phyloP scores from a whole-genome alignment of 2,113 vertebrate species.

The Myotis davidii region DNA sequence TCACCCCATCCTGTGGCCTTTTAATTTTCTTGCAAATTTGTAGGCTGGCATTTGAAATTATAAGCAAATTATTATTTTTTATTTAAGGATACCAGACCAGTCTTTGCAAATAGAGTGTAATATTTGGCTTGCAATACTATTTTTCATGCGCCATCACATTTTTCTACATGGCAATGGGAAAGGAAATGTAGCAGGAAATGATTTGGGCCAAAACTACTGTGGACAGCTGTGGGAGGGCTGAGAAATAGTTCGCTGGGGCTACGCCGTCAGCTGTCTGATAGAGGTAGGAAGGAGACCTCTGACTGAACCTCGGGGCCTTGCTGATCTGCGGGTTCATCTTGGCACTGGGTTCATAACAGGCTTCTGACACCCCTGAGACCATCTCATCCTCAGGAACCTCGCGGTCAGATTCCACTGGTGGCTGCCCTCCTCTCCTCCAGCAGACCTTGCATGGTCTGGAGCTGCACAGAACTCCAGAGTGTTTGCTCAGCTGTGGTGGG shows the following conservation, averaged over 20 bases:
- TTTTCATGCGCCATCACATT: conserved; percentile 66
- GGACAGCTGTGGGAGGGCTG: not conserved
- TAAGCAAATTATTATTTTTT: conserved; percentile 47
- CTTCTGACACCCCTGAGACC: not conserved
- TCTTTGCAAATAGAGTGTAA: conserved; percentile 52
- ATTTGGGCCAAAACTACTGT: conserved; percentile 39
- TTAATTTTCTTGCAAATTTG: conserved; percentile 34
- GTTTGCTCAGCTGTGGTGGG: conserved; percentile 36
- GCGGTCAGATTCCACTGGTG: too few species aligned
- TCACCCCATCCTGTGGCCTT: not conserved
- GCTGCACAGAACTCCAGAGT: not conserved
- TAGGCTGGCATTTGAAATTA: conserved; percentile 33
- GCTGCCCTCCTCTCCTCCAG: not conserved
- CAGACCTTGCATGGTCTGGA: not conserved
- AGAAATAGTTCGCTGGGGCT: not conserved
- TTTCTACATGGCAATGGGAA: conserved; percentile 61
- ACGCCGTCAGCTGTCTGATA: not conserved
- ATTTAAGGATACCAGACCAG: conserved; percentile 44
- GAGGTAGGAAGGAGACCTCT: not conserved
- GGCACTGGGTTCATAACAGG: too few species aligned
- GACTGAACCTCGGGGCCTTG: not conserved
- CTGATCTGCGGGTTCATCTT: not conserved
- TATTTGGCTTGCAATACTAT: conserved; percentile 46
- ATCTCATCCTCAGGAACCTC: not conserved
- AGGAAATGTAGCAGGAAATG: conserved; percentile 73